Percentiles rank a stretch among this genome's conserved stretches.
phyloP scores from a whole-genome alignment of 2,888 invertebrate genomes.

The Temnothorax rugatulus region DNA sequence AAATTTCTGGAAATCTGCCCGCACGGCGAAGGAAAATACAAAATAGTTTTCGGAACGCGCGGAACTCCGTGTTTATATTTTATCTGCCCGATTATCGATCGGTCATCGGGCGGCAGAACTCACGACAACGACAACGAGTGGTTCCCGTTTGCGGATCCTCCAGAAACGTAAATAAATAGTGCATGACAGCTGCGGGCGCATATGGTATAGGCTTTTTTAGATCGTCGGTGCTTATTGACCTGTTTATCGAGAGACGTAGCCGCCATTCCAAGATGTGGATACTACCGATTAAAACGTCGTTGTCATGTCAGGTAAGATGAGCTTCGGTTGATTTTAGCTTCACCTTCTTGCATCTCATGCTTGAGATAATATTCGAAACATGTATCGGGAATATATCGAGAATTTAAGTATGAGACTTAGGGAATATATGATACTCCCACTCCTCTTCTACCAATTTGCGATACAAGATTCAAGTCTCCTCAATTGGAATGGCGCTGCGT shows the following conservation, averaged over 20 bases:
- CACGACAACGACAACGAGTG: background rate
- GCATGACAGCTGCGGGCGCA: constrained; percentile 10
- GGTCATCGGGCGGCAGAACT: background rate
- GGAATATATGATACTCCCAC: background rate
- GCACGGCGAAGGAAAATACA: background rate
- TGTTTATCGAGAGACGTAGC: background rate
- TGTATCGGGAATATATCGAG: background rate
- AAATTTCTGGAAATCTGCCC: background rate
- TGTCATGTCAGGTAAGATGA: constrained; percentile 11
- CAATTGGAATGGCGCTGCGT: background rate
- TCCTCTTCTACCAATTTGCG: background rate
- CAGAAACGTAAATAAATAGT: constrained; percentile 36
- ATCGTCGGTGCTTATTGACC: constrained; percentile 33
- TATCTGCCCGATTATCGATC: background rate
- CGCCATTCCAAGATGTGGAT: constrained; percentile 25
- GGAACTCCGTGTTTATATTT: background rate
- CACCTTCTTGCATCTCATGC: background rate
- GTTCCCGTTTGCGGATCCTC: background rate
- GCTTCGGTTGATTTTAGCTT: background rate
- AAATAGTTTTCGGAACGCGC: background rate
- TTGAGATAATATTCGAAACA: background rate
- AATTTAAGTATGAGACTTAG: background rate
- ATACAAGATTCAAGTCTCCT: background rate
- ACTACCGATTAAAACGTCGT: constrained; percentile 3
- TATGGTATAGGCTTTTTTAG: constrained; percentile 6